A percentile compares a stretch with the other conserved stretches of the same genome.
phyloP scores from a whole-genome alignment of 1,140 invertebrate genomes.

The Mactra quadrangularis region DNA sequence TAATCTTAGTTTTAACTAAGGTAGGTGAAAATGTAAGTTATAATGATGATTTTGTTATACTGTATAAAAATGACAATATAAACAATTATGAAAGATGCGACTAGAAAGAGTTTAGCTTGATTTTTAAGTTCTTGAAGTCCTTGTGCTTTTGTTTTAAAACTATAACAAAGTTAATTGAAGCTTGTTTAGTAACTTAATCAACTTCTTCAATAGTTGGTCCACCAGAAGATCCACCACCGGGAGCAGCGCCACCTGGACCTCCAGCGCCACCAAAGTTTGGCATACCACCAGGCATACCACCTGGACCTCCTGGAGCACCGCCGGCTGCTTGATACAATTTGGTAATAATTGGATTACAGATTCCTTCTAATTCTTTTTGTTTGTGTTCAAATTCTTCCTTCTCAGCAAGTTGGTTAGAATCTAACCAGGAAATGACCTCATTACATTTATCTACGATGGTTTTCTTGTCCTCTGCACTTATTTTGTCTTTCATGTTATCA shows the following conservation, averaged over 20 bases:
- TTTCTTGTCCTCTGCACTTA: constrained; percentile 93
- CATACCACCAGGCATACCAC: constrained; percentile 72
- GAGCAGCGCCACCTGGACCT: constrained; percentile 29
- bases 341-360: constrained; percentile 84
- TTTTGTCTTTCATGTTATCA: constrained; percentile 87
- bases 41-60: no score
- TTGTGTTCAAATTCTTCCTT: constrained; percentile 83
- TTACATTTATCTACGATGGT: constrained; percentile 95
- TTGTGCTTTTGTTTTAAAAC: no score
- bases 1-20: no score
- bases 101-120: no score
- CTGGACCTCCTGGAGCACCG: constrained; percentile 75
- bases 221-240: constrained; percentile 33
- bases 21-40: no score
- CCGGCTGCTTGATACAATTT: constrained; percentile 84
- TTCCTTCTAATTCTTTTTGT: constrained; percentile 82
- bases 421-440: constrained; percentile 97
- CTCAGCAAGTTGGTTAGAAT: constrained; percentile 91
- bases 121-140: no score
- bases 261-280: constrained; percentile 63
- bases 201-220: constrained; percentile 59
- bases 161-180: no score
- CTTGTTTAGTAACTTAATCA: constrained; percentile 51
- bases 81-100: no score
- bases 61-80: no score